phyloP scores from a whole-genome alignment of 37 sponge, comb jelly and placozoan species.

The Mnemiopsis leidyi region DNA sequence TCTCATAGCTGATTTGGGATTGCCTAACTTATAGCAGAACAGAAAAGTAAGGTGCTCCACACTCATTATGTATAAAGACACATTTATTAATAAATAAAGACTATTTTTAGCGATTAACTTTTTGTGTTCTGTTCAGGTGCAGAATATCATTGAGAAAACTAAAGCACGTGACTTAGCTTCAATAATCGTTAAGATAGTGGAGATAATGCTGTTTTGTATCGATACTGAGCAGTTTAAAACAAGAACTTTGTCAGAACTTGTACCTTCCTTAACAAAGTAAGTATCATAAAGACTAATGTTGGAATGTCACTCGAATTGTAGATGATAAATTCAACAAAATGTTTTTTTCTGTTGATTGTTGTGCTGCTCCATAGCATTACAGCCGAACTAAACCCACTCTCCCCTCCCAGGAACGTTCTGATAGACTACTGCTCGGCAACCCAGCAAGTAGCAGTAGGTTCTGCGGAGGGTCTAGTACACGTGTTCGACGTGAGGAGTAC shows the following conservation, averaged over 20 bases:
- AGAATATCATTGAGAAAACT: conserved; percentile 55
- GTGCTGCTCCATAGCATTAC: no score
- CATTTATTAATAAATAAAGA: no score
- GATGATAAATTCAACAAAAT: no score
- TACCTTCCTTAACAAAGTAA: conserved; percentile 31
- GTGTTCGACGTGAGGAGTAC: conserved; percentile 1
- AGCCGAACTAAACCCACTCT: neutral
- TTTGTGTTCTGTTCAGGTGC: no score
- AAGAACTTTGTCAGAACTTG: conserved; percentile 24
- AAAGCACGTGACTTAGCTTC: conserved; percentile 3
- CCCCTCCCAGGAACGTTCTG: conserved; percentile 52
- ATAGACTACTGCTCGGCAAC: conserved; percentile 55
- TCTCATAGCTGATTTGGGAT: neutral
- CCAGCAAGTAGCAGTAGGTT: conserved; percentile 54
- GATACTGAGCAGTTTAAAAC: conserved; percentile 56
- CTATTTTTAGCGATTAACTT: no score
- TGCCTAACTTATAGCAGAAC: no score
- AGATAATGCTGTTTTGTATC: conserved; percentile 59
- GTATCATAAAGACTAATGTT: no score
- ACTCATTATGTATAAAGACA: no score
- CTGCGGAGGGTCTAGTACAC: conserved; percentile 32
- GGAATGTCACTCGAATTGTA: no score
- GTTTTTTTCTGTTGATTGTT: no score
- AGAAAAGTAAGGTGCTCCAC: no score
- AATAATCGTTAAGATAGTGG: conserved; percentile 24